Evolutionary conservation across 1,140 invertebrate genomes (phyloP).

Genomic region (Cecropterus lyciades): DNA sequence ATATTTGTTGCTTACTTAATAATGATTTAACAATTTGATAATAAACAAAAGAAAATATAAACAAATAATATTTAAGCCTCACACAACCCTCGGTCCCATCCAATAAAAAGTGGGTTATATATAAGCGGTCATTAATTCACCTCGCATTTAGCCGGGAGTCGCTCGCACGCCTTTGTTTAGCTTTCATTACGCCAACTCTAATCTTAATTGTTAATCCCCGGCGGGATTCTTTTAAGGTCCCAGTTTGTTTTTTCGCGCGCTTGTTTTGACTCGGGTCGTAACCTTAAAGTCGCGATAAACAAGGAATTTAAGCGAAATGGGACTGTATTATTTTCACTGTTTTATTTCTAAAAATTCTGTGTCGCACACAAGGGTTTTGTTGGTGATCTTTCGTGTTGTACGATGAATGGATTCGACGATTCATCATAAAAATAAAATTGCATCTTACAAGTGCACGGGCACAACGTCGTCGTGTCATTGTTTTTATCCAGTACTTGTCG

Average conservation of each 20-base stretch:
- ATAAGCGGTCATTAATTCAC: conserved; percentile 31
- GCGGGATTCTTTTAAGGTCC: conserved; percentile 28
- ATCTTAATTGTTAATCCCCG: conserved; percentile 41
- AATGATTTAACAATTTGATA: no score
- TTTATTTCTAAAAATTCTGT: neutral
- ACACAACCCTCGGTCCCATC: neutral
- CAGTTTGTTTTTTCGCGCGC: conserved; percentile 27
- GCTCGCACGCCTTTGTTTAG: conserved; percentile 34
- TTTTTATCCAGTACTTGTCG: no score
- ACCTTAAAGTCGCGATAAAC: conserved; percentile 19
- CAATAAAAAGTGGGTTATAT: conserved; percentile 25
- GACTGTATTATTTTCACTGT: neutral
- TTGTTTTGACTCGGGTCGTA: conserved; percentile 19
- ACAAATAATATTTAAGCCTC: neutral
- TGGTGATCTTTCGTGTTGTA: no score
- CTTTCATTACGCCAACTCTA: conserved; percentile 37
- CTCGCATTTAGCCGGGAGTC: conserved; percentile 30
- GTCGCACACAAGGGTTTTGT: no score
- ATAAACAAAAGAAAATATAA: no score
- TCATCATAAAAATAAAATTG: no score
- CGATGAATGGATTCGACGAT: no score
- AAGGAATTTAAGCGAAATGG: neutral
- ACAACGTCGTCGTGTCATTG: no score
- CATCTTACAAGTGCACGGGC: no score
- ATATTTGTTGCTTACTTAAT: no score